Percentiles rank a stretch among this genome's conserved stretches.
phyloP scores from a whole-genome alignment of 2,113 vertebrate genomes.

The Anarhynchus alexandrinus region DNA sequence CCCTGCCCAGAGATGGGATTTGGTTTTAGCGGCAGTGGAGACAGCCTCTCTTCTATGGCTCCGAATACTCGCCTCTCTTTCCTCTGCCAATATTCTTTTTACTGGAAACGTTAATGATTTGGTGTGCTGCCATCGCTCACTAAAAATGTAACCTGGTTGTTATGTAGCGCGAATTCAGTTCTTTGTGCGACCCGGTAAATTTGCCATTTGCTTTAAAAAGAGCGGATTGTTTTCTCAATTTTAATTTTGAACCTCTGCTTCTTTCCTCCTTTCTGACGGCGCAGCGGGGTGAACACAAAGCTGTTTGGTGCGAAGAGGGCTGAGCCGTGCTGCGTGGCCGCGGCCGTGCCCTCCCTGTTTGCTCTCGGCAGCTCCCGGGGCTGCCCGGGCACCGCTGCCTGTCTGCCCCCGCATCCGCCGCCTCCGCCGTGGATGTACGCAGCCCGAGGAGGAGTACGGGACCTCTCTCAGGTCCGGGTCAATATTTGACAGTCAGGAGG shows the following conservation, averaged over 20 bases:
- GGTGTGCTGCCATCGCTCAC: not conserved
- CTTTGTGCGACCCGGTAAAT: not conserved
- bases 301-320: too few species aligned
- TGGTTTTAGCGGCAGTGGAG: not conserved
- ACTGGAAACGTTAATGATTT: not conserved
- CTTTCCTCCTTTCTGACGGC: not conserved
- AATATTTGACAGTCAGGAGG: not conserved
- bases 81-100: not conserved
- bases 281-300: too few species aligned
- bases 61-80: not conserved
- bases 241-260: not conserved
- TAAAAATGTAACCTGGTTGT: not conserved
- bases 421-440: accelerated
- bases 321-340: not conserved
- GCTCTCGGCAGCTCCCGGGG: not conserved
- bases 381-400: not conserved
- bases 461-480: not conserved
- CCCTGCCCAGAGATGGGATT: not conserved
- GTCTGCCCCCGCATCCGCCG: not conserved
- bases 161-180: not conserved
- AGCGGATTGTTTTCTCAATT: not conserved
- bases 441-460: not conserved
- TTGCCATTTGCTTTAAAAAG: not conserved
- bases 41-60: not conserved
- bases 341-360: accelerated